These are phyloP conservation scores for Artibeus jamaicensis DNA, from an alignment of 2,797 vertebrate species.

Conservation along the genomic window DNA sequence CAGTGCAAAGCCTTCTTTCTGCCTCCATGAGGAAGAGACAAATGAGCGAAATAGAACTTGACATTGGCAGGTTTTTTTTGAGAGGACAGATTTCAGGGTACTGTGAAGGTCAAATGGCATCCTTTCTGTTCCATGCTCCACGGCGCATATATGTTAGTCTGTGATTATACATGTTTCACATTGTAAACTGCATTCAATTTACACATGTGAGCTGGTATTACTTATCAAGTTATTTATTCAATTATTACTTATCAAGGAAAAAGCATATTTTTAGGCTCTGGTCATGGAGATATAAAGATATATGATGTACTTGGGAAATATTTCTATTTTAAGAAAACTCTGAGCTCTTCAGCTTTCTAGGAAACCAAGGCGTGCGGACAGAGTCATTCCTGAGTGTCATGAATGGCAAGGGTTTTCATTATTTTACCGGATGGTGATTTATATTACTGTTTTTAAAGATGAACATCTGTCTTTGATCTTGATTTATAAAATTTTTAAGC, in stretches of 20 bases:
- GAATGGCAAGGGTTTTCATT: background rate
- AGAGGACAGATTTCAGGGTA: background rate
- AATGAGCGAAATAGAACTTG: background rate
- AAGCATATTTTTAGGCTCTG: background rate
- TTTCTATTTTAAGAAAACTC: constrained; percentile 26
- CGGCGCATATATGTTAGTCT: background rate
- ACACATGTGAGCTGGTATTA: background rate
- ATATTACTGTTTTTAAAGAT: background rate
- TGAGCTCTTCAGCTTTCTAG: background rate
- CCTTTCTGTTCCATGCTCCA: background rate
- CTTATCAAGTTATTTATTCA: background rate
- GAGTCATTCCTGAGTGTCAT: background rate
- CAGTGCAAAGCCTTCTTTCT: background rate
- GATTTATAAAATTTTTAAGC: background rate
- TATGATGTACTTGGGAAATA: background rate
- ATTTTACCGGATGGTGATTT: constrained; percentile 10
- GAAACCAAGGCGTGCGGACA: background rate
- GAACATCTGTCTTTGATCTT: background rate
- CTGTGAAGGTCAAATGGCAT: background rate
- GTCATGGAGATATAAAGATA: background rate
- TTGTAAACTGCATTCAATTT: constrained; percentile 15
- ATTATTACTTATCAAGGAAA: background rate
- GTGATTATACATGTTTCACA: background rate
- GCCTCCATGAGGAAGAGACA: background rate
- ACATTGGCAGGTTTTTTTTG: background rate